Evolutionary conservation across 2,797 vertebrate species (phyloP).

Genomic region (Phataginus tricuspis): DNA sequence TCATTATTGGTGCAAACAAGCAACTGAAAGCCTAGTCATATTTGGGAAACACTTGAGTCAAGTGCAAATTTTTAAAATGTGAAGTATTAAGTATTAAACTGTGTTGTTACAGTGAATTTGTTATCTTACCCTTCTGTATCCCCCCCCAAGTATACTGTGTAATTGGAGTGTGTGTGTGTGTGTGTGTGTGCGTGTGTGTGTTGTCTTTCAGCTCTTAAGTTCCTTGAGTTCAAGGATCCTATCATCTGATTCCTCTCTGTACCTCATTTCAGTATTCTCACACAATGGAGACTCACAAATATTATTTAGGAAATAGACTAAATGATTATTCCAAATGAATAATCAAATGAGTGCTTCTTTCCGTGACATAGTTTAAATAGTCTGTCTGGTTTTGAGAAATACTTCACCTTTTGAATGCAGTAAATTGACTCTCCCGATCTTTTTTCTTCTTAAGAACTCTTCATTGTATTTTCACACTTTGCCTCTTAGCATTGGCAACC

Average conservation of each 20-base stretch:
- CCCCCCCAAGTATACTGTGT: neutral
- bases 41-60: neutral
- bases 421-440: neutral
- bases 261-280: neutral
- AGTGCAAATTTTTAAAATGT: neutral
- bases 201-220: neutral
- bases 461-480: slow-evolving; percentile 69
- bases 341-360: neutral
- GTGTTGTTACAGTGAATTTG: neutral
- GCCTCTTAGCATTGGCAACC: slow-evolving; percentile 64
- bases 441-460: slow-evolving; percentile 49
- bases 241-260: neutral
- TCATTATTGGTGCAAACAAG: slow-evolving; percentile 17
- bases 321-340: neutral
- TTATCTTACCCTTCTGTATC: neutral
- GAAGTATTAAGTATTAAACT: neutral
- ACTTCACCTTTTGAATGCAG: neutral
- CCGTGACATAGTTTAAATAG: neutral
- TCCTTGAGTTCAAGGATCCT: neutral
- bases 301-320: neutral
- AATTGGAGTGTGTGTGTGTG: neutral
- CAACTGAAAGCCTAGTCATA: neutral
- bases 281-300: neutral
- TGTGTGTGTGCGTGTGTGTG: neutral
- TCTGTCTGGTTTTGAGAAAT: slow-evolving; percentile 21